phyloP scores from a whole-genome alignment of 2,113 vertebrate species.

The Gracilinanus agilis region DNA sequence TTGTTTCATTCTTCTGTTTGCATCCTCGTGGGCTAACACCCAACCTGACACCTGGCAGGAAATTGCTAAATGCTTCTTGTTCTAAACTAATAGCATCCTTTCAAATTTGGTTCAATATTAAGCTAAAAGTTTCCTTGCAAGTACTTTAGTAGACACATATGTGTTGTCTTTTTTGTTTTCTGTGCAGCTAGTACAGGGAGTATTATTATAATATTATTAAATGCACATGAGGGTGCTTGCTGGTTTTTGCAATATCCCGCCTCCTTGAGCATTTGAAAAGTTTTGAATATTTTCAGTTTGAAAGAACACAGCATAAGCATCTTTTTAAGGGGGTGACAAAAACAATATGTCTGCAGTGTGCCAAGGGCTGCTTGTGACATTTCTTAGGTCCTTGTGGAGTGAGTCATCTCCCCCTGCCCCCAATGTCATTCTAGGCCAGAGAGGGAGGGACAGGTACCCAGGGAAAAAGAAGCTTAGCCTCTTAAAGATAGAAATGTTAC shows the following conservation, averaged over 20 bases:
- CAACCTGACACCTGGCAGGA: neutral
- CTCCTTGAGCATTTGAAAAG: neutral
- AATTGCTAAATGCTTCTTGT: neutral
- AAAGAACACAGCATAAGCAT: neutral
- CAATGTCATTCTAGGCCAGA: neutral
- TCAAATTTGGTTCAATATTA: neutral
- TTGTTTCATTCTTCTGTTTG: neutral
- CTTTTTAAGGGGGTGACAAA: neutral
- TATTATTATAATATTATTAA: neutral
- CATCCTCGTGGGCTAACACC: neutral
- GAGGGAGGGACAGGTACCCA: neutral
- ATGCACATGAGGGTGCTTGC: neutral
- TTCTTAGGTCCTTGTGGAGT: neutral
- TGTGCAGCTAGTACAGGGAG: neutral
- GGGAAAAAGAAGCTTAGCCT: neutral
- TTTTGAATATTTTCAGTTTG: neutral
- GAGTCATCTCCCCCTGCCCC: neutral
- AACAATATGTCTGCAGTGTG: neutral
- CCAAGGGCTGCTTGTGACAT: neutral
- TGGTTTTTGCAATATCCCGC: neutral
- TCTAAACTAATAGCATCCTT: neutral
- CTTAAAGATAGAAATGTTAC: constrained; percentile 1
- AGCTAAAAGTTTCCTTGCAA: neutral
- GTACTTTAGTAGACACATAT: neutral
- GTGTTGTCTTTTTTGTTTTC: neutral